Conservation (phyloP, 2,113 vertebrate species). For the Leiothrix lutea region DNA sequence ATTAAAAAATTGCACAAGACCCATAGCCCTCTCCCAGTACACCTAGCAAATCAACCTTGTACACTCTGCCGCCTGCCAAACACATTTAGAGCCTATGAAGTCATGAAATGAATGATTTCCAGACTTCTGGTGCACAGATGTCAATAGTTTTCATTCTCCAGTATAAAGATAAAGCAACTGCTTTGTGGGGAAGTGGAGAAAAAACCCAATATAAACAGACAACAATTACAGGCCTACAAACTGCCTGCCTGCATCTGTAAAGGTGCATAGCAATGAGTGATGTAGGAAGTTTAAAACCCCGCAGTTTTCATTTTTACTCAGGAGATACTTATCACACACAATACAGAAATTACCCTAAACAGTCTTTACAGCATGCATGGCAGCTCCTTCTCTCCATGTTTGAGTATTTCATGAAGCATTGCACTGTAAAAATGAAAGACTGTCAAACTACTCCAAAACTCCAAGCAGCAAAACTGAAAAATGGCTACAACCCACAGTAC, state of each 20-base stretch:
- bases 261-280: not conserved
- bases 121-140: conserved; percentile 32
- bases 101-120: conserved; percentile 24
- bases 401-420: not conserved
- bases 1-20: not conserved
- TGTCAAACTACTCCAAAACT: not conserved
- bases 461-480: not conserved
- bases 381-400: not conserved
- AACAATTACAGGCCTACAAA: not conserved
- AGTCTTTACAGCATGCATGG: not conserved
- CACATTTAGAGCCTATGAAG: conserved; percentile 3
- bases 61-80: not conserved
- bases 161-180: not conserved
- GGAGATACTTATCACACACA: not conserved
- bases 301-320: not conserved
- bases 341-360: not conserved
- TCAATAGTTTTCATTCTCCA: not conserved
- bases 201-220: not conserved
- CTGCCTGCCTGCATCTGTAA: not conserved
- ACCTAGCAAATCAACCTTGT: not conserved
- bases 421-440: conserved; percentile 22
- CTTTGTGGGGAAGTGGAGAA: not conserved
- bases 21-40: not conserved
- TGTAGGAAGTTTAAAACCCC: not conserved
- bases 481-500: not conserved